Conservation (phyloP, 2,888 invertebrate species). For the Atrina japonica region DNA sequence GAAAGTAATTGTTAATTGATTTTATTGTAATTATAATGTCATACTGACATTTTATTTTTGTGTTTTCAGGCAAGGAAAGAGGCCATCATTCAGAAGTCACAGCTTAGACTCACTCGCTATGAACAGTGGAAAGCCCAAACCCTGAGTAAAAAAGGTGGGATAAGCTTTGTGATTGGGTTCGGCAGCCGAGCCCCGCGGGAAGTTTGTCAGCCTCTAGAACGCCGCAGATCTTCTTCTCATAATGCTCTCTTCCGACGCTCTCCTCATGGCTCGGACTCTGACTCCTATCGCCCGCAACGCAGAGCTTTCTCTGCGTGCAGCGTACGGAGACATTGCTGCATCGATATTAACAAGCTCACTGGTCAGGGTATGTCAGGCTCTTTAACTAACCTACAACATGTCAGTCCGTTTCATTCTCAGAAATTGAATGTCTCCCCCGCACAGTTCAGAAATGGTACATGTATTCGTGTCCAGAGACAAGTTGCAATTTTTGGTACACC, state of each 20-base stretch:
- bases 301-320: constrained; percentile 76
- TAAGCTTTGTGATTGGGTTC: constrained; percentile 70
- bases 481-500: too few relatives aligned
- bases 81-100: constrained; percentile 69
- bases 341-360: constrained; percentile 73
- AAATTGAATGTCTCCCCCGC: too few relatives aligned
- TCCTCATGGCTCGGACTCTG: constrained; percentile 75
- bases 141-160: constrained; percentile 71
- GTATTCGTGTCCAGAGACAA: too few relatives aligned
- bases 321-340: constrained; percentile 75
- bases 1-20: too few relatives aligned
- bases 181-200: constrained; percentile 76
- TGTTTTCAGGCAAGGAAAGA: constrained; percentile 68
- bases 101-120: constrained; percentile 73
- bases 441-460: too few relatives aligned
- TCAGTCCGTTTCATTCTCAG: constrained; percentile 9
- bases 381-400: constrained; percentile 47
- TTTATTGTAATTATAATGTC: too few relatives aligned
- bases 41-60: constrained; percentile 7
- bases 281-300: constrained; percentile 72
- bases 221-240: constrained; percentile 74
- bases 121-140: constrained; percentile 70
- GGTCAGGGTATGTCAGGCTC: constrained; percentile 67
- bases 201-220: constrained; percentile 74
- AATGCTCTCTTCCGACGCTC: constrained; percentile 74